Conservation (phyloP, 1,140 invertebrate genomes). For the Trichomalopsis sarcophagae region DNA sequence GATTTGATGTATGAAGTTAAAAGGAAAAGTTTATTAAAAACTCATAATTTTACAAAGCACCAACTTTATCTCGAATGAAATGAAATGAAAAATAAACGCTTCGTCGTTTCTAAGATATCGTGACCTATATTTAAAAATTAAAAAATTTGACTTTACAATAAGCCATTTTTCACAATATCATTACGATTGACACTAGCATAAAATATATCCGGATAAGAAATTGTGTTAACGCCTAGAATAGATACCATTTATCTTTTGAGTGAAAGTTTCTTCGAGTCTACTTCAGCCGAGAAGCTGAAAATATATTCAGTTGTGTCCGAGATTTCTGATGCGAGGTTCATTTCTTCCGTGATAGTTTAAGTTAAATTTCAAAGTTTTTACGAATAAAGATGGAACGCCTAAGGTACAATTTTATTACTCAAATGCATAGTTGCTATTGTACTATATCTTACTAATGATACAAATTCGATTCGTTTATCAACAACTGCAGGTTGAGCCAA, state of each 20-base stretch:
- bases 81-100: too few relatives aligned
- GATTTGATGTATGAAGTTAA: background rate
- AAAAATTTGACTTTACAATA: too few relatives aligned
- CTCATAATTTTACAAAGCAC: too few relatives aligned
- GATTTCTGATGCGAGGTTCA: background rate
- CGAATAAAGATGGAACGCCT: background rate
- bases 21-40: too few relatives aligned
- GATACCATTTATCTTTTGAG: conserved; percentile 36
- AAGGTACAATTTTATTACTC: background rate
- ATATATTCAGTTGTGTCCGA: background rate
- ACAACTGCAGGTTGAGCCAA: background rate
- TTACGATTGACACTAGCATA: background rate
- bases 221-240: background rate
- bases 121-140: too few relatives aligned
- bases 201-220: conserved; percentile 20
- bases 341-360: background rate
- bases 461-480: background rate
- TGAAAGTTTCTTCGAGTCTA: background rate
- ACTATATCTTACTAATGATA: background rate
- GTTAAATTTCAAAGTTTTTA: background rate
- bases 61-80: too few relatives aligned
- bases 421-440: background rate
- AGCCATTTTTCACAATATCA: too few relatives aligned
- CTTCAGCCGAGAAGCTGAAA: background rate
- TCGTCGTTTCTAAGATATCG: too few relatives aligned